These are phyloP conservation scores for Miichthys miiuy DNA, from an alignment of 2,797 vertebrate species.

Conservation along the genomic window DNA sequence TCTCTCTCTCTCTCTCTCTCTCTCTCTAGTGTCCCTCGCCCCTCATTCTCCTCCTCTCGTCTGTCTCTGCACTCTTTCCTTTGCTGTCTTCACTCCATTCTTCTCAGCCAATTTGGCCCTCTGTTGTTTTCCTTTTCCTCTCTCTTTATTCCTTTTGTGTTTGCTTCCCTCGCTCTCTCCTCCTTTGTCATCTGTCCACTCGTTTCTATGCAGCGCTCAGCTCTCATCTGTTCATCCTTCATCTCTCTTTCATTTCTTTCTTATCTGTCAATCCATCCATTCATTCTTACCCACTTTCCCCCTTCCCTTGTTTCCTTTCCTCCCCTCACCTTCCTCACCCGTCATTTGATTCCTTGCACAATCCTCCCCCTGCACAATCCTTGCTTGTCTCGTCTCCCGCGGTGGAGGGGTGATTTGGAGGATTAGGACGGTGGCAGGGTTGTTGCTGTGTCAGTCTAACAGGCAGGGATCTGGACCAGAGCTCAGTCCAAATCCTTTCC, in stretches of 20 bases:
- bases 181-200: slow-evolving; percentile 46
- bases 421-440: slow-evolving; percentile 79
- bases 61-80: slow-evolving; percentile 40
- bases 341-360: slow-evolving; percentile 58
- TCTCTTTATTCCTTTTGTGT: slow-evolving; percentile 34
- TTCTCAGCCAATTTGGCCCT: slow-evolving; percentile 70
- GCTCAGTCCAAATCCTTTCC: slow-evolving; percentile 81
- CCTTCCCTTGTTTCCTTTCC: slow-evolving; percentile 22
- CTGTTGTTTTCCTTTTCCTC: slow-evolving; percentile 51
- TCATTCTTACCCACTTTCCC: background rate
- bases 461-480: slow-evolving; percentile 80
- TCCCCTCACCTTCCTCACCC: slow-evolving; percentile 24
- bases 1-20: background rate
- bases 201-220: slow-evolving; percentile 25
- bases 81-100: slow-evolving; percentile 47
- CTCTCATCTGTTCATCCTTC: slow-evolving; percentile 42
- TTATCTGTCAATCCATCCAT: slow-evolving; percentile 26
- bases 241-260: slow-evolving; percentile 31
- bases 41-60: slow-evolving; percentile 31
- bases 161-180: slow-evolving; percentile 38
- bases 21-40: slow-evolving; percentile 39
- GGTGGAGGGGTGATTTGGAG: slow-evolving; percentile 79
- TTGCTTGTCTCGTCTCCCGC: slow-evolving; percentile 68
- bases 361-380: slow-evolving; percentile 59
- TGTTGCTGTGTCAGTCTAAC: slow-evolving; percentile 83